Evolutionary conservation across 2,888 invertebrate genomes (phyloP).

Genomic region (Lasiommata megera): DNA sequence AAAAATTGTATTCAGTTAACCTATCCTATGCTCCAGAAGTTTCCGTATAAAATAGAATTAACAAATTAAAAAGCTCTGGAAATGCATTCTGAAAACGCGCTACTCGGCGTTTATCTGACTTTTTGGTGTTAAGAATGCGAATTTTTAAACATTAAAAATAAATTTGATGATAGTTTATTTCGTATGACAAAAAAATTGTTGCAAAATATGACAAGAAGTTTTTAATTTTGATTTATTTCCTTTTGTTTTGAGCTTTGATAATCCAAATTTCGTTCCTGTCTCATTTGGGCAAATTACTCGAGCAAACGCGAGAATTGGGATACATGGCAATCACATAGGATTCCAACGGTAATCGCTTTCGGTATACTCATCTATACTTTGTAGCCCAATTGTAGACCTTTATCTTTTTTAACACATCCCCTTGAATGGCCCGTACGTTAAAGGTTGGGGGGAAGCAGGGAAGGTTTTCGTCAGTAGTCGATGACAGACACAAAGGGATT

Average conservation of each 20-base stretch:
- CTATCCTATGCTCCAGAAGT: background rate
- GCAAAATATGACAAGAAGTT: too few species aligned
- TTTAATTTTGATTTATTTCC: too few species aligned
- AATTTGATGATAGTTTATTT: too few species aligned
- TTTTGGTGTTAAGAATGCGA: too few species aligned
- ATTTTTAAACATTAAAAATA: too few species aligned
- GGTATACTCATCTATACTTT: slow-evolving; percentile 36
- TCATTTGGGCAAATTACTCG: too few species aligned
- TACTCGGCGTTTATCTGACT: too few species aligned
- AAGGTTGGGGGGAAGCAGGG: slow-evolving; percentile 33
- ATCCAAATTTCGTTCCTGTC: too few species aligned
- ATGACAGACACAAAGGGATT: slow-evolving; percentile 54
- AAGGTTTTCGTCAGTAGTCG: slow-evolving; percentile 42
- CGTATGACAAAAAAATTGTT: too few species aligned
- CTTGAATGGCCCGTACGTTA: slow-evolving; percentile 32
- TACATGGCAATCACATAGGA: slow-evolving; percentile 58
- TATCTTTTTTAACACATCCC: slow-evolving; percentile 28
- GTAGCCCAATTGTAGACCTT: slow-evolving; percentile 41
- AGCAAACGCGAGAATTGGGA: slow-evolving; percentile 53
- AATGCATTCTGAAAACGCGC: background rate
- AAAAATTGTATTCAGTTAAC: slow-evolving; percentile 52
- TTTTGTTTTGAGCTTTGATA: background rate
- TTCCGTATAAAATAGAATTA: background rate
- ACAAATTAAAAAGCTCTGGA: background rate
- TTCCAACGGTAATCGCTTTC: slow-evolving; percentile 54